Percentiles rank a stretch among this genome's conserved stretches.
phyloP scores from a whole-genome alignment of 2,888 invertebrate species.

The Lamproptera curius region DNA sequence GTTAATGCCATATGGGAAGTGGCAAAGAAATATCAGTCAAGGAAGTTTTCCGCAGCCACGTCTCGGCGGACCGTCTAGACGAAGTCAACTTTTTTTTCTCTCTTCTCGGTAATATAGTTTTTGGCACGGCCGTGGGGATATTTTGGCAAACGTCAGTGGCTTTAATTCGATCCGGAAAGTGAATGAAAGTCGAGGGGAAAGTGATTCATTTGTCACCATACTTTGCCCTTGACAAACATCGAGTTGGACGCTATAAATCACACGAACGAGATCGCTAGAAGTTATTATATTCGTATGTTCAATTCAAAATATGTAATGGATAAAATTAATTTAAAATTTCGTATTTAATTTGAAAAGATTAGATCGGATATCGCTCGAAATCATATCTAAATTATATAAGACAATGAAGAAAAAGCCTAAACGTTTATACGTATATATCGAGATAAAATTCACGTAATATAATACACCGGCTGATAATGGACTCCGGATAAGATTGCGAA shows the following conservation, averaged over 20 bases:
- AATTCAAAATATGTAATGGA: too few relatives aligned
- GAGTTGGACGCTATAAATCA: too few relatives aligned
- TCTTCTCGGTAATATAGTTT: constrained; percentile 69
- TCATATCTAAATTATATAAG: constrained; percentile 19
- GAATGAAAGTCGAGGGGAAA: constrained; percentile 66
- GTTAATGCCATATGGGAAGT: not conserved
- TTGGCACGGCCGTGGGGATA: constrained; percentile 66
- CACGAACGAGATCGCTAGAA: too few relatives aligned
- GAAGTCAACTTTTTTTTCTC: constrained; percentile 52
- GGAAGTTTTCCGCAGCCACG: constrained; percentile 48
- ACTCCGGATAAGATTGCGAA: constrained; percentile 54
- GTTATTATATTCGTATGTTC: too few relatives aligned
- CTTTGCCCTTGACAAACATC: constrained; percentile 34
- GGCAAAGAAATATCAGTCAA: constrained; percentile 18
- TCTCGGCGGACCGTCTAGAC: constrained; percentile 68
- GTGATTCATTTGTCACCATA: constrained; percentile 46
- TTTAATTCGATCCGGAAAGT: constrained; percentile 66
- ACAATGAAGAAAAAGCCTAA: constrained; percentile 20
- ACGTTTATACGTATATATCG: constrained; percentile 22
- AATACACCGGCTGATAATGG: constrained; percentile 25
- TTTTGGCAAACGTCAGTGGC: constrained; percentile 66
- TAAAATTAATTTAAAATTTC: too few relatives aligned
- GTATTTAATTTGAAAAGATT: constrained; percentile 8
- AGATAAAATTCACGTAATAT: constrained; percentile 27
- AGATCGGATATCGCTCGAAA: constrained; percentile 4